Percentiles rank a stretch among this genome's conserved stretches.
These are phyloP conservation scores for Zingel zingel DNA, from an alignment of 2,113 vertebrate genomes.

Conservation along the genomic window DNA sequence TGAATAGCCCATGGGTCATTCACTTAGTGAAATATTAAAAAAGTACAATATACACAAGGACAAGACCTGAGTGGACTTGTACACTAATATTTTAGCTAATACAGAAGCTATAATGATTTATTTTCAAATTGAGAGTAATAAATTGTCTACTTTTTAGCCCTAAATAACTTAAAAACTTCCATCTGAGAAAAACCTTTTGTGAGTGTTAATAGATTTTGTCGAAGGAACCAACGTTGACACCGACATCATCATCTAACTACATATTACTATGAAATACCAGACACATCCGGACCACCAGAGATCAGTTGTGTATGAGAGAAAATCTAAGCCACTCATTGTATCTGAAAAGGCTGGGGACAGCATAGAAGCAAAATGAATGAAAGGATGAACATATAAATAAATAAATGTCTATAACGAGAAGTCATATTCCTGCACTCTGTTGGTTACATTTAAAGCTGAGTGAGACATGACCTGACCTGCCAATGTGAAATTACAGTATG, in stretches of 20 bases:
- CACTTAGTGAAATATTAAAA: slow-evolving; percentile 51
- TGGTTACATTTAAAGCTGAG: slow-evolving; percentile 44
- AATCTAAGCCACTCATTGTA: background rate
- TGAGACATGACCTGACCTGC: slow-evolving; percentile 31
- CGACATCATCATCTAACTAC: background rate
- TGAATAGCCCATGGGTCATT: slow-evolving; percentile 55
- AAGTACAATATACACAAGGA: slow-evolving; percentile 45
- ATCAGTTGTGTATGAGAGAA: background rate
- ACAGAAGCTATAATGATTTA: slow-evolving; percentile 5
- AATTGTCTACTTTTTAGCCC: background rate
- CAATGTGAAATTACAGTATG: slow-evolving; percentile 33
- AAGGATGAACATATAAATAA: slow-evolving; percentile 22
- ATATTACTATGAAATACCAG: background rate
- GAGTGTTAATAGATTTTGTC: background rate
- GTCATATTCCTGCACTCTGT: slow-evolving; percentile 65
- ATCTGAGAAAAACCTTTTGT: background rate
- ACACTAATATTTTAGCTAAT: slow-evolving; percentile 15
- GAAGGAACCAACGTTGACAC: background rate
- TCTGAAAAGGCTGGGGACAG: slow-evolving; percentile 25
- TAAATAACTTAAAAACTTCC: background rate
- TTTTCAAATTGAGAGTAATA: slow-evolving; percentile 12
- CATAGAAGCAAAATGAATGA: background rate
- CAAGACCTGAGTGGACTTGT: slow-evolving; percentile 26
- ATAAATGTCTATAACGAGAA: background rate
- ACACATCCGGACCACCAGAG: background rate